phyloP scores from a whole-genome alignment of 2,797 vertebrate genomes.

The Coilia nasus region DNA sequence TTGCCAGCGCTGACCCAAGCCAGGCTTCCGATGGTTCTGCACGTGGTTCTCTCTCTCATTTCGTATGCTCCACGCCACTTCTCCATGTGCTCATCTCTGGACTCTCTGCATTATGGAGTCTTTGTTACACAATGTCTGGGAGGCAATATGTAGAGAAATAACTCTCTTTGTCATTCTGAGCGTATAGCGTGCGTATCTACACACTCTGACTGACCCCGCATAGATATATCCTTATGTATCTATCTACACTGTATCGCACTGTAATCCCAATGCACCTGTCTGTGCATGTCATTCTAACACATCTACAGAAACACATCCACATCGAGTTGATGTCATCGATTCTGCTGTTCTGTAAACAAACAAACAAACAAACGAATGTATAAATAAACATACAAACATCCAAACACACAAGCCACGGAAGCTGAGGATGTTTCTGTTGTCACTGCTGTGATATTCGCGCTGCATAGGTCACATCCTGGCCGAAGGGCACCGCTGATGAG shows the following conservation, averaged over 20 bases:
- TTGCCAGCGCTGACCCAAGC: not conserved
- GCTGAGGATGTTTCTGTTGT: not conserved
- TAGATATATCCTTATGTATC: not conserved
- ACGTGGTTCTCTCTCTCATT: not conserved
- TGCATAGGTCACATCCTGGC: constrained; percentile 1
- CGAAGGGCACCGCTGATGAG: not conserved
- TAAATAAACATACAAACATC: constrained; percentile 65
- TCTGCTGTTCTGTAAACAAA: constrained; percentile 44
- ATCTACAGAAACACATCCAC: not conserved
- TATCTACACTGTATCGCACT: too few relatives aligned
- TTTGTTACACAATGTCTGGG: not conserved
- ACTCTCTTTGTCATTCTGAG: not conserved
- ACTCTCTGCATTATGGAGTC: not conserved
- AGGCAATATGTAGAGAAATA: not conserved
- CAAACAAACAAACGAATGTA: constrained; percentile 60
- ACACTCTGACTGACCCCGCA: not conserved
- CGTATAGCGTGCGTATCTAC: not conserved
- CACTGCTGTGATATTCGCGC: not conserved
- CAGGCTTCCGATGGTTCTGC: not conserved
- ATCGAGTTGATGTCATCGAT: not conserved
- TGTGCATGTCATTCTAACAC: not conserved
- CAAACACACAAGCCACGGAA: not conserved
- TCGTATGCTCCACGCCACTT: not conserved
- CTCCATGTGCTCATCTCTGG: not conserved
- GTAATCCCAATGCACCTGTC: too few relatives aligned